Conservation (phyloP, 2,113 vertebrate species). For the Tichodroma muraria region DNA sequence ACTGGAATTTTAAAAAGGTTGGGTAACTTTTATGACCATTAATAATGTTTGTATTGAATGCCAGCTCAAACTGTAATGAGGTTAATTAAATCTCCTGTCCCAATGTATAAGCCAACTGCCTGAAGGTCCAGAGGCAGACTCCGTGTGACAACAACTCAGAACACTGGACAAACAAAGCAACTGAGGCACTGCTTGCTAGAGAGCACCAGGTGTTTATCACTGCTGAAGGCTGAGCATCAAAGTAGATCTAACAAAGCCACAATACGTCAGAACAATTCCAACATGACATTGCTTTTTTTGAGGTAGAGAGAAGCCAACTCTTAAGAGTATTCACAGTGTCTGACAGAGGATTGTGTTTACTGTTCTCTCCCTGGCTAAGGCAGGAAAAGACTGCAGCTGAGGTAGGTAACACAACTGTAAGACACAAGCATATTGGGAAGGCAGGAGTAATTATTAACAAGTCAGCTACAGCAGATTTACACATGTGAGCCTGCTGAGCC, state of each 20-base stretch:
- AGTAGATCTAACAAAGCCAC: background rate
- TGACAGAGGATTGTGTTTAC: background rate
- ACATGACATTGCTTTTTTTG: background rate
- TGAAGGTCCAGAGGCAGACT: background rate
- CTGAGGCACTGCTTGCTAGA: background rate
- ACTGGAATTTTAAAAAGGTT: slow-evolving; percentile 43
- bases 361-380: background rate
- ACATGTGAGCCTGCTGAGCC: background rate
- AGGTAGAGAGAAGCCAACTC: background rate
- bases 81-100: slow-evolving; percentile 28
- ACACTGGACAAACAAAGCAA: background rate
- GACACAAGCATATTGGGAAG: background rate
- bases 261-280: background rate
- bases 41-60: slow-evolving; percentile 42
- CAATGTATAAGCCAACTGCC: background rate
- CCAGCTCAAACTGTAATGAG: background rate
- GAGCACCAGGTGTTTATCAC: background rate
- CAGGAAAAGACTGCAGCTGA: background rate
- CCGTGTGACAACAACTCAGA: background rate
- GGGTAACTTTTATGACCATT: slow-evolving; percentile 37
- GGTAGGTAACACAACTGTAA: background rate
- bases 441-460: background rate
- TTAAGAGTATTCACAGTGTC: background rate
- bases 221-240: background rate
- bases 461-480: background rate